Evolutionary conservation across 2,888 invertebrate species (phyloP), one percentile per base, ranked within the genome.

Genomic region (Agonopterix heracliana): DNA sequence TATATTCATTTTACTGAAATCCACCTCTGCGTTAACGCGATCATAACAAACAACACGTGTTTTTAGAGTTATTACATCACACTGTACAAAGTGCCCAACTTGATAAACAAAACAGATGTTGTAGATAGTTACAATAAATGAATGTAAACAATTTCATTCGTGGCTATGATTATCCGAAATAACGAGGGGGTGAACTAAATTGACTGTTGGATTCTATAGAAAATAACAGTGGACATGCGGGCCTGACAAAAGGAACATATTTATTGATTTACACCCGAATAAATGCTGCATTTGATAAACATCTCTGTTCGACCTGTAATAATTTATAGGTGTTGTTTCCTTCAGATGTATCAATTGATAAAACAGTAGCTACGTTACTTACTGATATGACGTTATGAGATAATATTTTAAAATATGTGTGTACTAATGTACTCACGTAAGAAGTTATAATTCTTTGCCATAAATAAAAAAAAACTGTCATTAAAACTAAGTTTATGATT

Each of bases 251-350:
- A 65, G 68, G 60, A 66, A 69, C 66, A 61, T 64, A 71, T 74
- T 78, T 74, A 78, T 77, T 70, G 72, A 71, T 76, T 74, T 64
- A 70, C 71, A 72, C 71, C 70, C 69, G 67, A 70, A 74, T 67
- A 71, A 71, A 65, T 67, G 66, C 66, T 59, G 59, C 57, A 13
- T 38, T 56, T 63, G 68, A 70, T 71, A 71, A 12, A 70, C 67
- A 78, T 78, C 76, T 73, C 68, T 63, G 68, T 69, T 70, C 62
- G 63, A 60, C 56, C 64, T n/a, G n/a, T n/a, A 61, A 65, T 64
- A 66, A 68, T 50, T 52, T 49, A 47, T 11, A n/a, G n/a, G n/a
- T n/a, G n/a, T 46, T 42, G 49, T 46, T 44, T 43, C 43, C 48
- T 48, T 10, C 34, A 43, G 43, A 26, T 26, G 5, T 26, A 26